Conservation (phyloP, 2,113 vertebrate species). For the Microtus montanus region DNA sequence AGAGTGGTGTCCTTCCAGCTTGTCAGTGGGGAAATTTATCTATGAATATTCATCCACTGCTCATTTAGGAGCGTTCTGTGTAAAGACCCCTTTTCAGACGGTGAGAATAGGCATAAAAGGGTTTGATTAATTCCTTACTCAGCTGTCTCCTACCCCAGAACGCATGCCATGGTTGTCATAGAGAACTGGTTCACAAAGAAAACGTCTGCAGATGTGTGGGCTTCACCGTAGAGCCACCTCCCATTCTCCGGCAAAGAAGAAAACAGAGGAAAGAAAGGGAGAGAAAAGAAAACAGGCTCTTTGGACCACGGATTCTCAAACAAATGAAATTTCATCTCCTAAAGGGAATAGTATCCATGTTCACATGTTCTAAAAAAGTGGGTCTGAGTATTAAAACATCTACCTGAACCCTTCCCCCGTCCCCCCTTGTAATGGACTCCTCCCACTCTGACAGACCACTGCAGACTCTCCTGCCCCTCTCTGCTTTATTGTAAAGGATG, state of each 20-base stretch:
- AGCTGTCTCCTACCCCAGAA: slow-evolving; percentile 61
- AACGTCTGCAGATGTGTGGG: slow-evolving; percentile 60
- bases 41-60: slow-evolving; percentile 64
- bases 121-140: slow-evolving; percentile 70
- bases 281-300: not conserved
- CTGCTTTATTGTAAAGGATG: not conserved
- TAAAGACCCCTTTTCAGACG: slow-evolving; percentile 61
- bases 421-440: not conserved
- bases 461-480: not conserved
- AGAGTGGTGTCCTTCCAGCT: not conserved
- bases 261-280: not conserved
- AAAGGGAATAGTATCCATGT: no score
- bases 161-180: slow-evolving; percentile 55
- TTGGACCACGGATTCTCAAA: not conserved
- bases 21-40: accelerated
- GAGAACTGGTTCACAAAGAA: slow-evolving; percentile 54
- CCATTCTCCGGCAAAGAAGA: not conserved
- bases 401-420: not conserved
- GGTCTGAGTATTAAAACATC: not conserved
- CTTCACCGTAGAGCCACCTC: not conserved
- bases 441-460: not conserved
- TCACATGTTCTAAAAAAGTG: not conserved
- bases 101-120: slow-evolving; percentile 56
- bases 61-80: slow-evolving; percentile 41
- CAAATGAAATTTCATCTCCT: not conserved